phyloP scores from a whole-genome alignment of 2,888 invertebrate species.

The Morpho achilles region DNA sequence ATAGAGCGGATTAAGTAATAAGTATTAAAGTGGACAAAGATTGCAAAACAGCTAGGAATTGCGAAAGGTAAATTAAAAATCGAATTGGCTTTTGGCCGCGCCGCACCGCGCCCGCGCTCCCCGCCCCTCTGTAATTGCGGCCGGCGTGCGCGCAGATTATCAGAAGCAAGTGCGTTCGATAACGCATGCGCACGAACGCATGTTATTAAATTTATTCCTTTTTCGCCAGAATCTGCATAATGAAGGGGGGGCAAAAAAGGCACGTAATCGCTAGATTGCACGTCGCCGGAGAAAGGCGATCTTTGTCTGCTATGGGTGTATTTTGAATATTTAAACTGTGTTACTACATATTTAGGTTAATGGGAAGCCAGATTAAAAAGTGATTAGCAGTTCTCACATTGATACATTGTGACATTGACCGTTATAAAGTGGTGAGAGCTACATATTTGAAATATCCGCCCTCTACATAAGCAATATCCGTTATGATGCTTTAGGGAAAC shows the following conservation, averaged over 20 bases:
- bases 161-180: conserved; percentile 77
- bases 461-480: too few relatives aligned
- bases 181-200: conserved; percentile 76
- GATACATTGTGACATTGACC: conserved; percentile 33
- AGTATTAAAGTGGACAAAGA: conserved; percentile 40
- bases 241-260: conserved; percentile 69
- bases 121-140: conserved; percentile 58
- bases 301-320: conserved; percentile 54
- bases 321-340: conserved; percentile 56
- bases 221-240: conserved; percentile 78
- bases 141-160: conserved; percentile 71
- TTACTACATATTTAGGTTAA: conserved; percentile 14
- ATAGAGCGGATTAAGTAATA: conserved; percentile 63
- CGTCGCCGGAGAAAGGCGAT: conserved; percentile 68
- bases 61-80: conserved; percentile 57
- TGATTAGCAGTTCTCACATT: conserved; percentile 3
- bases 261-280: conserved; percentile 72
- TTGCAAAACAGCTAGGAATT: conserved; percentile 46
- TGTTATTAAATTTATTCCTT: conserved; percentile 79
- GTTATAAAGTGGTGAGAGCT: conserved; percentile 8
- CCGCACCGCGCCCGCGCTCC: conserved; percentile 25
- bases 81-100: conserved; percentile 37
- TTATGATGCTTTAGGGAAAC: neutral
- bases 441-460: too few relatives aligned
- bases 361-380: conserved; percentile 44